Evolutionary conservation across 2,797 vertebrate genomes (phyloP).

Genomic region (Valencia hispanica): DNA sequence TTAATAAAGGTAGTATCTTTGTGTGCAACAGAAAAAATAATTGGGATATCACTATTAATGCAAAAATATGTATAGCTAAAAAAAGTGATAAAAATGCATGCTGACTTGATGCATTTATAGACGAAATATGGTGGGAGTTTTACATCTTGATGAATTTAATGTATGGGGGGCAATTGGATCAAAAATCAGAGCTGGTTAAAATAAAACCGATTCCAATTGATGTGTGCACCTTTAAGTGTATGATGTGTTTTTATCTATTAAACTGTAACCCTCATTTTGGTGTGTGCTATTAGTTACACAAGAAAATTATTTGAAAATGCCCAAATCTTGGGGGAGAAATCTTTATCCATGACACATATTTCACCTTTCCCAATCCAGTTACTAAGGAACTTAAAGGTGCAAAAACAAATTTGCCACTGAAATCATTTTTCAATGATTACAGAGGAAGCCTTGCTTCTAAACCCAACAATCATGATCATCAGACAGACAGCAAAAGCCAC

Average conservation of each 20-base stretch:
- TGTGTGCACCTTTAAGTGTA: no score
- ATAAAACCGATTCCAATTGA: no score
- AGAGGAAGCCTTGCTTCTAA: conserved; percentile 44
- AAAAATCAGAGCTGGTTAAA: no score
- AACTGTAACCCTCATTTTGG: background rate
- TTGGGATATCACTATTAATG: background rate
- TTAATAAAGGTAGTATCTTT: background rate
- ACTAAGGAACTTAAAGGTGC: background rate
- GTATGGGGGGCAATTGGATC: background rate
- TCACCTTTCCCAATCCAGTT: background rate
- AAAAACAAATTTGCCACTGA: background rate
- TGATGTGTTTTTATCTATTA: no score
- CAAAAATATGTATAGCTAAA: background rate
- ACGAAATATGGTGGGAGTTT: background rate
- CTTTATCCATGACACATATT: background rate
- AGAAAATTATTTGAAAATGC: background rate
- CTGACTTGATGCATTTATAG: background rate
- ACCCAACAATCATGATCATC: conserved; percentile 34
- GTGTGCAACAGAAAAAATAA: background rate
- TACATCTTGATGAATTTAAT: background rate
- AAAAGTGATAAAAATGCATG: background rate
- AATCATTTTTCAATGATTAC: conserved; percentile 6
- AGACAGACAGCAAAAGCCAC: conserved; percentile 27
- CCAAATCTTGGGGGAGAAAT: background rate
- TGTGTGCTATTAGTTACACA: background rate